These are phyloP conservation scores for Cyanistes caeruleus DNA, from an alignment of 2,113 vertebrate genomes.

Conservation along the genomic window DNA sequence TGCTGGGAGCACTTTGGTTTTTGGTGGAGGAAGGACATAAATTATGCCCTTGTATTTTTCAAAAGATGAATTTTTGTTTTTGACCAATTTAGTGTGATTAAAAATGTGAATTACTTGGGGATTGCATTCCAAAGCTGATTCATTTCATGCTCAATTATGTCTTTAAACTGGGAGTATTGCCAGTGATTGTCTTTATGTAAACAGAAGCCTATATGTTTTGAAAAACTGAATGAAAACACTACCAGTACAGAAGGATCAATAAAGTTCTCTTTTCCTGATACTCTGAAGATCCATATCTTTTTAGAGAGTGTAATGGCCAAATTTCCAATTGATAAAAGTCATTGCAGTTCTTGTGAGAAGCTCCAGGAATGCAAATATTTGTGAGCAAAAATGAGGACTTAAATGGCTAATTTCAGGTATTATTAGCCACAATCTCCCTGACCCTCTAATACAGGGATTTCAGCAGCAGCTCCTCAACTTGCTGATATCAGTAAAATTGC, in stretches of 20 bases:
- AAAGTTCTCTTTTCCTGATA: not conserved
- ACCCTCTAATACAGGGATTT: not conserved
- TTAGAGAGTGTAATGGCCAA: not conserved
- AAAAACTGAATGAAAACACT: not conserved
- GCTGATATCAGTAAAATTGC: not conserved
- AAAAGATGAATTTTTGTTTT: not conserved
- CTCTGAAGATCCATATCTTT: not conserved
- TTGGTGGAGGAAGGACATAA: not conserved
- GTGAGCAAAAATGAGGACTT: not conserved
- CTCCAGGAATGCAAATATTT: not conserved
- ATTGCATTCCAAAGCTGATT: not conserved
- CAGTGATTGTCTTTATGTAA: conserved; percentile 1
- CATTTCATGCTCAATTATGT: conserved; percentile 27
- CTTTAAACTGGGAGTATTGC: not conserved
- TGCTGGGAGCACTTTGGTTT: not conserved
- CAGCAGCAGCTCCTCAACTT: not conserved
- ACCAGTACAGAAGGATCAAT: not conserved
- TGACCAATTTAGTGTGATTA: not conserved
- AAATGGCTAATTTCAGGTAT: not conserved
- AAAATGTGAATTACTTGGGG: not conserved
- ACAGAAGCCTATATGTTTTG: not conserved
- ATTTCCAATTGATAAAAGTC: not conserved
- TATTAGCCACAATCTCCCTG: not conserved
- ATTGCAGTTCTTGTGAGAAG: not conserved
- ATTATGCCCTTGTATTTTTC: not conserved